Conservation (phyloP, 1,140 invertebrate genomes). For the Doryteuthis pealeii region DNA sequence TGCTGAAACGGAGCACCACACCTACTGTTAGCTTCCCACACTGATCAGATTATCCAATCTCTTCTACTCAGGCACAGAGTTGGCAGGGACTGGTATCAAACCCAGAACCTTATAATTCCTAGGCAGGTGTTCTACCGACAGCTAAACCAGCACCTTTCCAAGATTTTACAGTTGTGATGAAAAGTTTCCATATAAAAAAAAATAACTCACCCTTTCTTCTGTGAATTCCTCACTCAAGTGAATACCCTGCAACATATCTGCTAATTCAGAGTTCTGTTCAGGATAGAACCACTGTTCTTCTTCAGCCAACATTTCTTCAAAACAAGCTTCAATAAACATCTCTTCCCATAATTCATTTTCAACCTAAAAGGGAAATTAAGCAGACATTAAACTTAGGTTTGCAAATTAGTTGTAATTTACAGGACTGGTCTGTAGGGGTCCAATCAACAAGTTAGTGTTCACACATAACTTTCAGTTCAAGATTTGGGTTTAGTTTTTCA, state of each 20-base stretch:
- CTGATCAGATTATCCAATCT: too few relatives aligned
- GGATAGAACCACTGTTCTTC: constrained; percentile 38
- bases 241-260: not conserved
- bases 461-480: too few relatives aligned
- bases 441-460: too few relatives aligned
- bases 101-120: too few relatives aligned
- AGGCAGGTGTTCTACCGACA: too few relatives aligned
- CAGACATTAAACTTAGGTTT: not conserved
- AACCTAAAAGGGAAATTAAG: constrained; percentile 26
- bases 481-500: too few relatives aligned
- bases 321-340: constrained; percentile 46
- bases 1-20: too few relatives aligned
- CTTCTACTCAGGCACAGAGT: too few relatives aligned
- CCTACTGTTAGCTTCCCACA: too few relatives aligned
- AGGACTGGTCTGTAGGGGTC: not conserved
- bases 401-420: not conserved
- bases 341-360: constrained; percentile 46
- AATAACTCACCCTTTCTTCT: not conserved
- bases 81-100: too few relatives aligned
- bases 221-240: not conserved
- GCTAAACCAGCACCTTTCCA: too few relatives aligned
- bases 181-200: not conserved
- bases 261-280: not conserved
- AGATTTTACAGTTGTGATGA: too few relatives aligned
- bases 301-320: constrained; percentile 48